A percentile compares a stretch with the other conserved stretches of the same genome.
Evolutionary conservation across 2,888 invertebrate genomes (phyloP).

Genomic region (Plagiodera versicolora): DNA sequence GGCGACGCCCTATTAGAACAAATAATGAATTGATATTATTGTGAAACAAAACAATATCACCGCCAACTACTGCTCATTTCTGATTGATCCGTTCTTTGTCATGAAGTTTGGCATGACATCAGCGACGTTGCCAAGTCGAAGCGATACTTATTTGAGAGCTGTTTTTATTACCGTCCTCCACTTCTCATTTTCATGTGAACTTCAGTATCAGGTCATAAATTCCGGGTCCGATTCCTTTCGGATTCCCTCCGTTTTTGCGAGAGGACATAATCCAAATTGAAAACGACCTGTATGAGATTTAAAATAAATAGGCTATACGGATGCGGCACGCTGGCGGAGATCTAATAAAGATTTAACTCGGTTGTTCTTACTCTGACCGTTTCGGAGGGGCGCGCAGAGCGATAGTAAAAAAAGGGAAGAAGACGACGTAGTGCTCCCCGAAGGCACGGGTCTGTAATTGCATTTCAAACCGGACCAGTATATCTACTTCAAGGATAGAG

Average conservation of each 20-base stretch:
- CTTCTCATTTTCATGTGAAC: too few species aligned
- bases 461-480: slow-evolving; percentile 25
- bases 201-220: slow-evolving; percentile 17
- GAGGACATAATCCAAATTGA: slow-evolving; percentile 27
- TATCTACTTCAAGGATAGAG: slow-evolving; percentile 6
- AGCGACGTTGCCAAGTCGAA: too few species aligned
- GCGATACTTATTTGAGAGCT: too few species aligned
- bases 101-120: too few species aligned
- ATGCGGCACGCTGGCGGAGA: slow-evolving; percentile 30
- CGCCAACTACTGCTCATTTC: too few species aligned
- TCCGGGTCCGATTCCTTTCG: slow-evolving; percentile 15
- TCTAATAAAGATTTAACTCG: slow-evolving; percentile 35
- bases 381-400: slow-evolving; percentile 17
- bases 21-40: too few species aligned
- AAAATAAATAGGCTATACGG: slow-evolving; percentile 39
- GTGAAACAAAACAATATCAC: too few species aligned
- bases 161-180: too few species aligned
- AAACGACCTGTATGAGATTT: slow-evolving; percentile 29
- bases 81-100: too few species aligned
- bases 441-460: slow-evolving; percentile 36
- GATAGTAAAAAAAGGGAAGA: slow-evolving; percentile 30
- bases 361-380: slow-evolving; percentile 23
- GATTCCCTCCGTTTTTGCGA: slow-evolving; percentile 23
- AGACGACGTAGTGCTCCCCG: slow-evolving; percentile 30
- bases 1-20: too few species aligned